These are phyloP conservation scores for Cranoglanis bouderius DNA, from an alignment of 2,113 vertebrate species.

Conservation along the genomic window DNA sequence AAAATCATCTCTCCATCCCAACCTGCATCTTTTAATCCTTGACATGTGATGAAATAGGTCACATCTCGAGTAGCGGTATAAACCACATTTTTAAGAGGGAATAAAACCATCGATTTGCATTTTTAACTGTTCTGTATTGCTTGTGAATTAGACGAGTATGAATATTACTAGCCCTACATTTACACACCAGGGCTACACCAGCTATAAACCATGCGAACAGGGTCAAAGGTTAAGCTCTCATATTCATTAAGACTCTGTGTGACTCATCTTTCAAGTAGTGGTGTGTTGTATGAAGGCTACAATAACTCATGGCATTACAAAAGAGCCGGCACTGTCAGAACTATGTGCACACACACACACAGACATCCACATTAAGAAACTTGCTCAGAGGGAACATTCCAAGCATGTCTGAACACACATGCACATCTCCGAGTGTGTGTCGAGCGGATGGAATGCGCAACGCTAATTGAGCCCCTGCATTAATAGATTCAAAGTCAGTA, in stretches of 20 bases:
- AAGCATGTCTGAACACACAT: conserved; percentile 65
- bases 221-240: conserved; percentile 20
- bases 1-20: background rate
- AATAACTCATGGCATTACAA: conserved; percentile 35
- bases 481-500: conserved; percentile 46
- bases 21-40: background rate
- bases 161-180: background rate
- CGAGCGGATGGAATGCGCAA: conserved; percentile 64
- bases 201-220: background rate
- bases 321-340: conserved; percentile 31
- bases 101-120: background rate
- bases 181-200: background rate
- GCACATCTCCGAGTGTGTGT: conserved; percentile 45
- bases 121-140: background rate
- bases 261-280: background rate
- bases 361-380: conserved; percentile 38
- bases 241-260: conserved; percentile 4
- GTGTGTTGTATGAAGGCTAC: conserved; percentile 31
- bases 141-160: background rate
- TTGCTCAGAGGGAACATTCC: conserved; percentile 56
- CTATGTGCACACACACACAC: conserved; percentile 6
- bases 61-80: background rate
- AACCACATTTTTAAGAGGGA: background rate
- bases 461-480: conserved; percentile 52
- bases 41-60: background rate